These are phyloP conservation scores for Coptodon rendalli DNA, from an alignment of 2,113 vertebrate genomes.

Conservation along the genomic window DNA sequence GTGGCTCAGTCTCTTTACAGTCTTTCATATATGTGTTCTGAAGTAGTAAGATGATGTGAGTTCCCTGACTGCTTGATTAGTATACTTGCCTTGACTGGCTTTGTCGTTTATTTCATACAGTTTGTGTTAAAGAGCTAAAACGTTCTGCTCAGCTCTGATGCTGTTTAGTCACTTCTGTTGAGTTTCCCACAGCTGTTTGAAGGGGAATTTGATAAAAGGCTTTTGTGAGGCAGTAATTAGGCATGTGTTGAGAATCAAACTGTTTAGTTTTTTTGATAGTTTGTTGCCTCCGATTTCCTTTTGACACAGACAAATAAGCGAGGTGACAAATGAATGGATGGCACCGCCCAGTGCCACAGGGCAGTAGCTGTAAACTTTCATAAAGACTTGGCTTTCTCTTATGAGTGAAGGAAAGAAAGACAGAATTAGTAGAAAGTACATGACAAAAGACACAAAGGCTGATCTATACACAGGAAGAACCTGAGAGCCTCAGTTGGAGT, in stretches of 20 bases:
- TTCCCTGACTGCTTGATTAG: not conserved
- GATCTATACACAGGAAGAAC: not conserved
- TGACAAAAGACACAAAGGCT: not conserved
- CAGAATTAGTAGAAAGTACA: not conserved
- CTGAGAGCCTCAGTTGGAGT: not conserved
- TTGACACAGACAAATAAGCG: not conserved
- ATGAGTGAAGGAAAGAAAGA: not conserved
- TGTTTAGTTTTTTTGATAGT: not conserved
- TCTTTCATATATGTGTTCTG: not conserved
- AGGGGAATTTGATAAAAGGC: not conserved
- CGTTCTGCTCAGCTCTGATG: not conserved
- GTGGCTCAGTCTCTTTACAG: not conserved
- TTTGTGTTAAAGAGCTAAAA: not conserved
- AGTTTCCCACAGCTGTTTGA: not conserved
- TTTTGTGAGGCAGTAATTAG: not conserved
- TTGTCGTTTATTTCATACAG: not conserved
- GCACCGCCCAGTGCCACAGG: accelerated
- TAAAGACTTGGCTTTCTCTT: not conserved
- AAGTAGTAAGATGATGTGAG: not conserved
- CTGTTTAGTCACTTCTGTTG: not conserved
- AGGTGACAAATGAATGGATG: not conserved
- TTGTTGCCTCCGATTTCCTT: not conserved
- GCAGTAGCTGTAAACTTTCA: not conserved
- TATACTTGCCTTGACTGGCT: not conserved
- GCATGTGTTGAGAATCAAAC: not conserved